phyloP scores from a whole-genome alignment of 2,113 vertebrate genomes.

The Machaerirhynchus nigripectus region DNA sequence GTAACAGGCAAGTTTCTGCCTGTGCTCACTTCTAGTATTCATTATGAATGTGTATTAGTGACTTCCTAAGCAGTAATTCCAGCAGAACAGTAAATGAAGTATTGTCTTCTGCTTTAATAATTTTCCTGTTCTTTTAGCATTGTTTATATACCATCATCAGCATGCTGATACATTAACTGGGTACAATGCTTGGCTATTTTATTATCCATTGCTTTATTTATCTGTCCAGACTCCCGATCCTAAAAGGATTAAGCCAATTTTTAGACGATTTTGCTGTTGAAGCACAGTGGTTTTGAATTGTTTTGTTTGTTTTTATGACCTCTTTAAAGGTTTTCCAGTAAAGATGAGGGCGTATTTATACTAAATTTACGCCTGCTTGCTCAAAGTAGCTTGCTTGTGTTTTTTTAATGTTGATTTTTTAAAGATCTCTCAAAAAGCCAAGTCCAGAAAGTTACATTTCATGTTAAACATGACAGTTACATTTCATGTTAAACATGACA shows the following conservation, averaged over 20 bases:
- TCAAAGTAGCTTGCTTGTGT: background rate
- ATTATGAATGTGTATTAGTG: background rate
- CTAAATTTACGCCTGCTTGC: background rate
- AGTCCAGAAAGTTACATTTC: background rate
- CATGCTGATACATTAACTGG: background rate
- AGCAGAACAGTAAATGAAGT: background rate
- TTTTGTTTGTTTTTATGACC: background rate
- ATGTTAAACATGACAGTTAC: background rate
- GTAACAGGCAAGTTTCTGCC: constrained; percentile 26
- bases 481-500: background rate
- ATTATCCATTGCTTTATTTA: background rate
- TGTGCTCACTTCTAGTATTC: background rate
- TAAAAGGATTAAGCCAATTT: background rate
- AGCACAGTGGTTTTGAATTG: background rate
- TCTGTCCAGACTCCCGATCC: background rate
- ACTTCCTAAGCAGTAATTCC: constrained; percentile 10
- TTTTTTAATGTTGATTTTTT: background rate
- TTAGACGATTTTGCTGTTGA: background rate
- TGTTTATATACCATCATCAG: background rate
- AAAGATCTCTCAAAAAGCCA: background rate
- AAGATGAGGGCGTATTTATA: background rate
- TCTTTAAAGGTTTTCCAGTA: background rate
- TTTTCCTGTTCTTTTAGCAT: constrained; percentile 19
- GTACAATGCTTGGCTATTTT: background rate
- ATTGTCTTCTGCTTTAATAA: background rate